Percentiles rank a stretch among this genome's conserved stretches.
phyloP scores from a whole-genome alignment of 2,113 vertebrate genomes.

The Alosa alosa region DNA sequence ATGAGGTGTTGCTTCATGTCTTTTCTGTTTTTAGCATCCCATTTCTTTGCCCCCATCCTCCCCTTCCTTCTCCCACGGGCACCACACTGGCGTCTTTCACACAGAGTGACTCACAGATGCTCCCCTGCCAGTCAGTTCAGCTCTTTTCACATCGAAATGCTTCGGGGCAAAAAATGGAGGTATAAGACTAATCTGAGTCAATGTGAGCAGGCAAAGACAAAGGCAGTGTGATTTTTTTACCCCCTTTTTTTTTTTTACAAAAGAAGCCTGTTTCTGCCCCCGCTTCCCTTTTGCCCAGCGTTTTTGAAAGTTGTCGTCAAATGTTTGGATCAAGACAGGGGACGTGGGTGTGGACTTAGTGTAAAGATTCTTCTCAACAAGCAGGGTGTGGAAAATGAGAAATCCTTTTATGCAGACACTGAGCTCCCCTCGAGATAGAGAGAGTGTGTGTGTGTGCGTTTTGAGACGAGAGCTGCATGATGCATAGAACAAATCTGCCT shows the following conservation, averaged over 20 bases:
- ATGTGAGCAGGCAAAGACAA: background rate
- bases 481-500: background rate
- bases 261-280: background rate
- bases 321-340: no score
- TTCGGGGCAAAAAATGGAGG: background rate
- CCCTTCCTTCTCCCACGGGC: no score
- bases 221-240: no score
- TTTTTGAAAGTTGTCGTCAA: background rate
- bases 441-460: background rate
- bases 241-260: background rate
- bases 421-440: background rate
- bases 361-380: background rate
- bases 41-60: no score
- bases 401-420: background rate
- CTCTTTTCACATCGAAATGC: background rate
- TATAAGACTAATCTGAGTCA: background rate
- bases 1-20: no score
- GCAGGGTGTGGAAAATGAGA: background rate
- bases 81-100: background rate
- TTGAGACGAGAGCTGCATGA: background rate
- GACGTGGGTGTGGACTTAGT: background rate
- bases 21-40: no score
- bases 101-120: no score
- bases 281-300: background rate
- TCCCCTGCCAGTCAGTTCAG: background rate